These are phyloP conservation scores for Drosophila saltans DNA, from an alignment of 1,140 invertebrate species.

Conservation along the genomic window DNA sequence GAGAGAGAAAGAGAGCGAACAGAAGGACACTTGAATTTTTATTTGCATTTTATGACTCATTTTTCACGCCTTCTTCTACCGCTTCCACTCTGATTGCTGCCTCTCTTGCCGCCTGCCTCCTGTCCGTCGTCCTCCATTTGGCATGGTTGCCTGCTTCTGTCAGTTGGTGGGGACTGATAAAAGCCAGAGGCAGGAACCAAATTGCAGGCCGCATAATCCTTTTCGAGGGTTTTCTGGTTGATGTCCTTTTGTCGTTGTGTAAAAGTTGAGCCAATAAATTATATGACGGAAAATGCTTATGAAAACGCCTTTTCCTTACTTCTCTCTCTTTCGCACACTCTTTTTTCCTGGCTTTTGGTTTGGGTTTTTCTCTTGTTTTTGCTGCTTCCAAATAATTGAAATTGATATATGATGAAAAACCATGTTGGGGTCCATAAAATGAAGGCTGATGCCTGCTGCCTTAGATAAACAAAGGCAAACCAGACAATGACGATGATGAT, in stretches of 20 bases:
- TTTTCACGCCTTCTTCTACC: slow-evolving; percentile 64
- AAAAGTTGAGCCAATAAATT: slow-evolving; percentile 68
- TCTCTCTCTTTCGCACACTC: background rate
- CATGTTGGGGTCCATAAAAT: slow-evolving; percentile 57
- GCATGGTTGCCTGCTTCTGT: slow-evolving; percentile 54
- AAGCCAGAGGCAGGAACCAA: slow-evolving; percentile 55
- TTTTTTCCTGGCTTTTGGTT: background rate
- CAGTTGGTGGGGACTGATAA: slow-evolving; percentile 73
- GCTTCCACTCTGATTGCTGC: no score
- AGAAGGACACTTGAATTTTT: slow-evolving; percentile 72
- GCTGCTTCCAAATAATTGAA: slow-evolving; percentile 67
- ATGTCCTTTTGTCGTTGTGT: slow-evolving; percentile 55
- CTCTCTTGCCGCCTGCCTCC: no score
- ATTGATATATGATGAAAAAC: slow-evolving; percentile 70
- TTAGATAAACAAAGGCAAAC: slow-evolving; percentile 68
- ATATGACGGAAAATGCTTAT: slow-evolving; percentile 61
- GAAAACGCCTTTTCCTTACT: slow-evolving; percentile 27
- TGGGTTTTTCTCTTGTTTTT: slow-evolving; percentile 7
- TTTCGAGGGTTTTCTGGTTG: slow-evolving; percentile 34
- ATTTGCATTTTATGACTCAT: slow-evolving; percentile 81
- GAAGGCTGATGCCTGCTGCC: slow-evolving; percentile 43
- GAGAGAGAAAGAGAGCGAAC: background rate
- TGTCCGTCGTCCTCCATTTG: no score
- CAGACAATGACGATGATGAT: slow-evolving; percentile 12
- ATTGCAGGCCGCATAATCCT: slow-evolving; percentile 73